Conservation (phyloP, 1,140 invertebrate species). For the Bombus difficillimus region DNA sequence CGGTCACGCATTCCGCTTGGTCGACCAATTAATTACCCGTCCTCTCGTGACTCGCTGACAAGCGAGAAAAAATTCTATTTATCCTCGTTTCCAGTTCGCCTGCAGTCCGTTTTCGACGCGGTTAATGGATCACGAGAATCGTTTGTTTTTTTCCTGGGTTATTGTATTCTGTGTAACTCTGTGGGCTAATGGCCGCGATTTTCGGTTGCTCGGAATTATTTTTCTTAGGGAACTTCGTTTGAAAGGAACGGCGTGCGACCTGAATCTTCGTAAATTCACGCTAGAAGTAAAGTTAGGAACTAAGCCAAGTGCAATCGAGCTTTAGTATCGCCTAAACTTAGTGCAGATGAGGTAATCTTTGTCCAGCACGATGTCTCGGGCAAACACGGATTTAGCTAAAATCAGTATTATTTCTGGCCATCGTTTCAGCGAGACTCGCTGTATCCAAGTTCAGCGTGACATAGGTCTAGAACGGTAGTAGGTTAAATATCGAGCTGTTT, state of each 20-base stretch:
- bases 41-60: constrained; percentile 32
- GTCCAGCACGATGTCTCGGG: neutral
- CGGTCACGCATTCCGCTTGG: constrained; percentile 59
- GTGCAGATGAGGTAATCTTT: constrained; percentile 13
- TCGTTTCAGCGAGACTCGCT: neutral
- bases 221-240: neutral
- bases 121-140: neutral
- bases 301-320: constrained; percentile 33
- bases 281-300: neutral
- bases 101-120: neutral
- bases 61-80: constrained; percentile 24
- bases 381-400: constrained; percentile 20
- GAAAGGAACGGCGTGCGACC: neutral
- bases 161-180: too few relatives aligned
- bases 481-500: neutral
- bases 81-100: neutral
- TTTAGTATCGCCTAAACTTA: constrained; percentile 7
- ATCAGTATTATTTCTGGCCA: constrained; percentile 5
- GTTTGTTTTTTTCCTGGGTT: neutral
- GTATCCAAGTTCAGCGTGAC: neutral
- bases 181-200: neutral
- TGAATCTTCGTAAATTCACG: neutral
- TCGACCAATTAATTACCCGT: constrained; percentile 59
- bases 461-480: neutral
- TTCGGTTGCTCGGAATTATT: neutral